phyloP scores from a whole-genome alignment of 2,797 vertebrate species.

The Poecilia picta region DNA sequence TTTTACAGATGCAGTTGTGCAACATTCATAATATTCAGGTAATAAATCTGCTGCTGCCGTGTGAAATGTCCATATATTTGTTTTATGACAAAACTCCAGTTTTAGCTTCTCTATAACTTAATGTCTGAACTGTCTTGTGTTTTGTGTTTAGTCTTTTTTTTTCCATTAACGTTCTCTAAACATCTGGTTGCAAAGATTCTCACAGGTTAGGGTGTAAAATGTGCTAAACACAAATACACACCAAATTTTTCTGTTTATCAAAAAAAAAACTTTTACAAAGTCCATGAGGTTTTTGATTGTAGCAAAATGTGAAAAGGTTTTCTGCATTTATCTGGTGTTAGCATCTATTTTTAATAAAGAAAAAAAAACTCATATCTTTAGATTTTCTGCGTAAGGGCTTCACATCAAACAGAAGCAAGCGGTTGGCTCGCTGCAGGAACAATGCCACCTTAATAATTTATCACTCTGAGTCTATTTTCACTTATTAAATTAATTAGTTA shows the following conservation, averaged over 20 bases:
- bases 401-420: conserved; percentile 58
- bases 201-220: neutral
- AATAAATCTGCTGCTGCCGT: neutral
- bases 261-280: neutral
- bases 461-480: conserved; percentile 71
- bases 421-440: conserved; percentile 60
- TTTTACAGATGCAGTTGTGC: neutral
- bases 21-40: neutral
- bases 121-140: neutral
- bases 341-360: conserved; percentile 14
- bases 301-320: neutral
- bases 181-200: neutral
- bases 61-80: neutral
- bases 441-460: conserved; percentile 73
- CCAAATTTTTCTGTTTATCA: neutral
- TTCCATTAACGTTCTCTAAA: neutral
- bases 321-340: neutral
- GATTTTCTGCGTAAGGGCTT: conserved; percentile 41
- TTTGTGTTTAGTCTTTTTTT: neutral
- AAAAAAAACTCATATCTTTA: neutral
- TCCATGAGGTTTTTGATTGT: neutral
- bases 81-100: neutral
- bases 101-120: neutral
- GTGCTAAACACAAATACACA: neutral
- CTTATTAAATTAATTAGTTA: conserved; percentile 79